Evolutionary conservation across 2,113 vertebrate species (phyloP), one percentile per base, ranked within the genome.

Genomic region (Recurvirostra avosetta): DNA sequence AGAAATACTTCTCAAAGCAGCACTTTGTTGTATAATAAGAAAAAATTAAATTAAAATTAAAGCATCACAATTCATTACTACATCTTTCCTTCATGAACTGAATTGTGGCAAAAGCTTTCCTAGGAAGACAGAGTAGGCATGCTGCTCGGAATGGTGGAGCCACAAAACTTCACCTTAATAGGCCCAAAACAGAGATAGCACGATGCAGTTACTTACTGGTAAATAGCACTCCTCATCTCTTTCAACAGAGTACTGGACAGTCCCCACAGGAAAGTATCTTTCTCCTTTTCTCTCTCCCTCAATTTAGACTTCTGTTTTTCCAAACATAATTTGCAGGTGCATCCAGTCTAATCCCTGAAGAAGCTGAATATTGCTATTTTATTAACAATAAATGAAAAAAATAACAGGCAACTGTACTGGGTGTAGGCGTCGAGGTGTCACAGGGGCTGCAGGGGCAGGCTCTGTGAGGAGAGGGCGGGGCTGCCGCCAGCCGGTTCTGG

Each of bases 401-500:
- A 59, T 9, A 66, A 23, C 1, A 74, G 59, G 29, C 16, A 38
- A 25, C 8, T 0, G 0, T 3, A 9, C 1, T 3, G 19, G 43
- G 16, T 4, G 36, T 6, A 5, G 12, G 71, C 4, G 2, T 14
- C 20, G 9, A 29, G 30, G 8, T 7, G 38, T 6, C 4, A 14
- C n/a, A 15, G 5, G 11, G 36, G 41, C 40, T 11, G n/a, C 47
- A 20, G 34, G 18, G 8, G 23, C 43, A 8, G 18, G 15, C 65
- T 13, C 52, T 12, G 41, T 27, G 74, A 91, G 38, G 43, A 45
- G 32, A 16, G 5, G 30, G 11, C 9, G 0, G 29, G 17, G 41
- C 47, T 8, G 16, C 12, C 63, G 23, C 0, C 0, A 3, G 41
- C 41, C 2, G 0, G 12, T 43, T 52, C 63, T 14, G 3, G 38